Percentiles rank a stretch among this genome's conserved stretches.
Evolutionary conservation across 1,140 invertebrate species (phyloP).

Genomic region (Dufourea novaeangliae): DNA sequence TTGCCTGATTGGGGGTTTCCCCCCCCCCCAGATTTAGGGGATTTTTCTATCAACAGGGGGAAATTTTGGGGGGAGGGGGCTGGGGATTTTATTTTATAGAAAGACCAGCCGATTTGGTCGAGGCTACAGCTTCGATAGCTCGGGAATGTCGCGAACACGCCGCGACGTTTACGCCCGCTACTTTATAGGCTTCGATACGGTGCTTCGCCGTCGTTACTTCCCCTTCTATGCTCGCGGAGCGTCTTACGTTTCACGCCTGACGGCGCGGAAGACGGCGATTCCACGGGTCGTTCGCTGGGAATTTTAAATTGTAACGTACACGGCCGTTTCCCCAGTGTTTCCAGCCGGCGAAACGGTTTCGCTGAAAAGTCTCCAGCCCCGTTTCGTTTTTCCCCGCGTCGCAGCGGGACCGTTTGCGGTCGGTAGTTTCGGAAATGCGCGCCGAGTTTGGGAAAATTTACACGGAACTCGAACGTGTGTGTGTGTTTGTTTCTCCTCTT

Average conservation of each 20-base stretch:
- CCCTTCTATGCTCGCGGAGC: neutral
- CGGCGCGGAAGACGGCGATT: conserved; percentile 43
- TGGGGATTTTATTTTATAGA: no score
- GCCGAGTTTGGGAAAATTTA: neutral
- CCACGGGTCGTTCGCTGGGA: conserved; percentile 11
- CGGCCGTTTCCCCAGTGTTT: neutral
- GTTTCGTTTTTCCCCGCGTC: neutral
- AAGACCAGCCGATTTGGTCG: neutral
- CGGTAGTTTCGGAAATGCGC: neutral
- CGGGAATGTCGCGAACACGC: conserved; percentile 13
- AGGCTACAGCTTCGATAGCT: neutral
- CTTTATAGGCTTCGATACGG: conserved; percentile 29
- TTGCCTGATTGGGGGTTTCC: no score
- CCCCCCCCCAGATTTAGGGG: no score
- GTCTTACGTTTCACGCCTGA: conserved; percentile 26
- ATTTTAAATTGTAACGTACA: conserved; percentile 25
- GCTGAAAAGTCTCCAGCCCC: neutral
- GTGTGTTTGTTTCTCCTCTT: neutral
- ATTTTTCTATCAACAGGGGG: no score
- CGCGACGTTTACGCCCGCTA: conserved; percentile 30
- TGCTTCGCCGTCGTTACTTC: conserved; percentile 5
- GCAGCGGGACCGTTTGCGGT: neutral
- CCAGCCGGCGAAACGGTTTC: neutral
- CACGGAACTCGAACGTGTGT: neutral
- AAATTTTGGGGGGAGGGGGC: no score